These are phyloP conservation scores for Aldrovandia affinis DNA, from an alignment of 2,797 vertebrate genomes.

Conservation along the genomic window DNA sequence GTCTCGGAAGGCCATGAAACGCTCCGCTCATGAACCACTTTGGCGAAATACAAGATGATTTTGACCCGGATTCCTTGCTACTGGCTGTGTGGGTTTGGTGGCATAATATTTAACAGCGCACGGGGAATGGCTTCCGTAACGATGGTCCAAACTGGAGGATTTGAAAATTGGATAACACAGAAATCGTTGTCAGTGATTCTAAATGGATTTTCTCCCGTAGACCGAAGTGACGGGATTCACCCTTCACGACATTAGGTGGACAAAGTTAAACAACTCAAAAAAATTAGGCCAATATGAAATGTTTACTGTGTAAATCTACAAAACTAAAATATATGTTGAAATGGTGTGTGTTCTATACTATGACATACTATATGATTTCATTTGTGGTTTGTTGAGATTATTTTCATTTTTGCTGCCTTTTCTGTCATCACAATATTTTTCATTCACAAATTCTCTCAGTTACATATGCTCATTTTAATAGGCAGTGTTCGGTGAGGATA, in stretches of 20 bases:
- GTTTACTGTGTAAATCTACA: too few species aligned
- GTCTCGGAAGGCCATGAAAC: constrained; percentile 30
- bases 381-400: too few species aligned
- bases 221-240: not conserved
- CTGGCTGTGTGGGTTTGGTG: constrained; percentile 28
- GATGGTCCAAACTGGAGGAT: not conserved
- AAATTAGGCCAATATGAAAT: too few species aligned
- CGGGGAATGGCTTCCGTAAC: not conserved
- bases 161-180: not conserved
- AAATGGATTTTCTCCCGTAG: not conserved
- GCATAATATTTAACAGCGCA: constrained; percentile 26
- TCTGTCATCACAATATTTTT: too few species aligned
- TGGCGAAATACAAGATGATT: constrained; percentile 33
- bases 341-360: too few species aligned
- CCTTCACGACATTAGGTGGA: not conserved
- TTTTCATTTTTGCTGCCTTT: too few species aligned
- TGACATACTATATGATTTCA: too few species aligned
- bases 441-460: too few species aligned
- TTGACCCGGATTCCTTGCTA: constrained; percentile 34
- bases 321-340: too few species aligned
- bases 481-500: too few species aligned
- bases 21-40: constrained; percentile 22
- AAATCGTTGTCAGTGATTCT: not conserved
- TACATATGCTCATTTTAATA: too few species aligned
- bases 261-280: not conserved